These are phyloP conservation scores for human DNA, from an alignment of 2,113 vertebrate genomes.

Conservation along the genomic window GRCh38 chr6:160238001-160238500, in stretches of 20 bases:
- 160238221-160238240: background rate
- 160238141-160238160: too few relatives aligned
- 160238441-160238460: background rate
- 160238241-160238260: background rate
- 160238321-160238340: background rate
- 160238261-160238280: background rate
- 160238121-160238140: too few relatives aligned
- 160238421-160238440: background rate
- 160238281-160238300: background rate
- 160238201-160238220: too few relatives aligned
- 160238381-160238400: rapidly evolving
- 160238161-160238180: too few relatives aligned
- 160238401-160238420: background rate
- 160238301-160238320: background rate
- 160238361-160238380: background rate
- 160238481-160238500: background rate
- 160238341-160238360: background rate
- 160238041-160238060: too few relatives aligned
- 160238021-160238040: too few relatives aligned
- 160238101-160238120: too few relatives aligned
- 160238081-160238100: too few relatives aligned
- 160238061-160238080: too few relatives aligned
- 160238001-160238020: too few relatives aligned
- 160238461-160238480: background rate
- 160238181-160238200: too few relatives aligned